Evolutionary conservation across 2,797 vertebrate genomes (phyloP), one percentile per base, ranked within the genome.

Genomic region (Emydoidea blandingii): DNA sequence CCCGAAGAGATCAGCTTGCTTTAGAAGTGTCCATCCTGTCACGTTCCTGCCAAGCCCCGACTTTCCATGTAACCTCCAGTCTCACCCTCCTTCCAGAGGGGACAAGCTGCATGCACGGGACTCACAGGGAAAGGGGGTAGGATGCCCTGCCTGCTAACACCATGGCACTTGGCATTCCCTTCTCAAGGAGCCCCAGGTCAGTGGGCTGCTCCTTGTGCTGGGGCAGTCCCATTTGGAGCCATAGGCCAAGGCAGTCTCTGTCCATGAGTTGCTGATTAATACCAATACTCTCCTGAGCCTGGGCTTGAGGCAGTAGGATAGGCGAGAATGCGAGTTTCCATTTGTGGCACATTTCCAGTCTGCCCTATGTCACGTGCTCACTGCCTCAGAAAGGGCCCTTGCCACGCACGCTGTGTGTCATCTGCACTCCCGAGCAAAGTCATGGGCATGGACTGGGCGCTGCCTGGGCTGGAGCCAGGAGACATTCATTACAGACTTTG

Each of bases 1-100:
- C 78, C 81, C 14, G 68, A 52, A 49, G 4, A 12, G 5, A 1
- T 34, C 4, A 49, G 2, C 12, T 53, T 2, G 34, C 59, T 0
- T 4, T 21, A 11, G 14, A 72, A 54, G 34, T 49, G 85, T 31
- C 52, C 52, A 12, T 62, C 25, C 52, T 0, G 5, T n/a, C 2
- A 1, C 37, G 3, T 18, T 49, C 14, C 83, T 29, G 37, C 62
- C 65, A 37, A 72, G n/a, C 19, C 65, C 59, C 34, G 9, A 25
- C 49, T 78, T 49, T 49, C 74, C 15, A 4, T 4, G 25, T n/a
- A 37, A 31, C 74, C 74, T 49, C 27, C 27, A 29, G 74, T 29
- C 72, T n/a, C 62, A 19, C 8, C 34, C 62, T 65, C 34, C 8
- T 19, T 19, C 25, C 12, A 25, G 21, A 54, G 54, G 54, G 23